A percentile compares a stretch with the other conserved stretches of the same genome.
These are phyloP conservation scores for Thryonomys swinderianus DNA, from an alignment of 2,113 vertebrate genomes.

Conservation along the genomic window DNA sequence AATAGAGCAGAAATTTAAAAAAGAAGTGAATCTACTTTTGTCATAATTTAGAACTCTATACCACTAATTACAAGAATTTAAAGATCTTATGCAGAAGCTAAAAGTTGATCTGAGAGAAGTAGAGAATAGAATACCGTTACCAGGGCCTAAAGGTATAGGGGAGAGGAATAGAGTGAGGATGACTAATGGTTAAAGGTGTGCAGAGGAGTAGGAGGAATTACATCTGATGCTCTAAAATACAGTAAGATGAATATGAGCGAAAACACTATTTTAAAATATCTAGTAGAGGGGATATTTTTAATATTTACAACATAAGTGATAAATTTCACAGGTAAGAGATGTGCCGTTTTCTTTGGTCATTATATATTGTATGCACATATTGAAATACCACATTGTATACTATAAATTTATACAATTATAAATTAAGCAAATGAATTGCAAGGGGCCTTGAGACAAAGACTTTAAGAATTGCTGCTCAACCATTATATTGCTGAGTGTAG, in stretches of 20 bases:
- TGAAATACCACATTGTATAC: not conserved
- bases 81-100: not conserved
- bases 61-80: conserved; percentile 49
- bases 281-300: too few relatives aligned
- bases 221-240: not conserved
- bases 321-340: not conserved
- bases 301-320: not conserved
- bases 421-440: conserved; percentile 6
- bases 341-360: not conserved
- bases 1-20: not conserved
- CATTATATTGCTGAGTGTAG: conserved; percentile 26
- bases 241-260: not conserved
- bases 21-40: conserved; percentile 38
- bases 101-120: not conserved
- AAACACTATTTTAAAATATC: not conserved
- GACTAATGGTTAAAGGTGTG: not conserved
- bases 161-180: not conserved
- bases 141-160: too few relatives aligned
- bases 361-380: not conserved
- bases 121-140: not conserved
- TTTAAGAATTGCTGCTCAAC: not conserved
- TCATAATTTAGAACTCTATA: not conserved
- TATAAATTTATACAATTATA: not conserved
- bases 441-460: not conserved
- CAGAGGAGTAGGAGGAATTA: not conserved